Base-by-base conservation (phyloP, 2,797 vertebrate species). In the Pachyuromys duprasi region DNA sequence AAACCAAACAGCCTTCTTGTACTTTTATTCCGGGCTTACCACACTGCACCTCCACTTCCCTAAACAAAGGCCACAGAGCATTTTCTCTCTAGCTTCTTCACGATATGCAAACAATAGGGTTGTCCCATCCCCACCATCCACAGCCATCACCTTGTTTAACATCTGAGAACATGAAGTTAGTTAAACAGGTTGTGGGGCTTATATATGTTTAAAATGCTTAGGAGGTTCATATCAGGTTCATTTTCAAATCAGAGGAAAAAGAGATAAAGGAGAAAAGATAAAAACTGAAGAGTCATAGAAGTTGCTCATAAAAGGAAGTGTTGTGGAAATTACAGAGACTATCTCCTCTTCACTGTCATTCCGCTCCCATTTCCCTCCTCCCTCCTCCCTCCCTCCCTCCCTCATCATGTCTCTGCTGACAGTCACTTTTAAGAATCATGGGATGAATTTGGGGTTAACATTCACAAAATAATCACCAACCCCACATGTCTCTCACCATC, bases 161-260 rank as follows among this genome's bases (percentile, higher is more conserved):
- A 18, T 87, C 14, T 80, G 15, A 53, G 67, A 78, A 76, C 80
- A 87, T 92, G 31, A 11, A 81, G 55, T 26, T 78, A 24, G 24
- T 74, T 39, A 57, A 93, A 28, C 15, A 55, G 18, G n/a, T 72
- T 13, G 0, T 69, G 67, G 36, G 20, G 36, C 49, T 8, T 62
- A 33, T n/a, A 17, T 57, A 22, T 81, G 87, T 22, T 72, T 39
- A 53, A 83, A 60, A 70, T 39, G 7, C 1, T 33, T 60, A 49
- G 57, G 45, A 65, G 24, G 39, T 8, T 5, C 53, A 55, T 26
- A 4, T 74, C 11, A 74, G 33, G 14, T 83, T 62, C 15, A 75
- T 79, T 93, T 84, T 69, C 62, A 60, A 24, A 94, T 70, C 42
- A 80, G 67, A 74, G 13, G 4, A 36, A 96, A 89, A 87, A 49